Evolutionary conservation across 2,888 invertebrate species (phyloP), one percentile per base, ranked within the genome.

Genomic region (Drosophila algonquin): DNA sequence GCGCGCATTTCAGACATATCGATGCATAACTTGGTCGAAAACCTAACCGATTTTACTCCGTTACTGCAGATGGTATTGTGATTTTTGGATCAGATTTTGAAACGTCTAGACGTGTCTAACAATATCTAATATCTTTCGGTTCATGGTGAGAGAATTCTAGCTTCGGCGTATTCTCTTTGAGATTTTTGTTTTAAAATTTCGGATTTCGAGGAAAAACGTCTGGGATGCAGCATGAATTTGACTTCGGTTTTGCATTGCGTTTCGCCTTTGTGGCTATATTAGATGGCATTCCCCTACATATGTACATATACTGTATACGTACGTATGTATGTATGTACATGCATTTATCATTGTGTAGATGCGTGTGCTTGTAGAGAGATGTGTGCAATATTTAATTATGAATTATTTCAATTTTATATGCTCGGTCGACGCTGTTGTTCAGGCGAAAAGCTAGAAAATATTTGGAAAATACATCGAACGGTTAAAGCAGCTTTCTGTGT

Each of bases 401-500:
- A 79, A 85, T 81, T 81, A 81, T 82, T 80, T 80, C 48, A 59
- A 51, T 77, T 75, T 75, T 67, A 85, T 81, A 70, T 73, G 80
- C 77, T 77, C 69, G 59, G 61, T 62, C 76, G 85, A 68, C 63
- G 55, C 24, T 47, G 62, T 77, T 77, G 63, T 78, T 78, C 72
- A 44, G 24, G 24, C 45, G 24, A 54, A 45, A 55, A 61, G 75
- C 65, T 51, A 58, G 50, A 79, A 81, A 80, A 72, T 50, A 81
- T 81, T 81, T 85, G 82, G 80, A 81, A 81, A 81, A 85, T 74
- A 81, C 77, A 73, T 64, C 69, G 74, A 85, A 72, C 77, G 75
- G 80, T 75, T 80, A 75, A 80, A 74, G 82, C 67, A 14, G 35
- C 35, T 35, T 35, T 35, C 35, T 68, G 73, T 73, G 79, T 82